Evolutionary conservation across 2,797 vertebrate genomes (phyloP).

Genomic region (Pseudomugil gertrudae): DNA sequence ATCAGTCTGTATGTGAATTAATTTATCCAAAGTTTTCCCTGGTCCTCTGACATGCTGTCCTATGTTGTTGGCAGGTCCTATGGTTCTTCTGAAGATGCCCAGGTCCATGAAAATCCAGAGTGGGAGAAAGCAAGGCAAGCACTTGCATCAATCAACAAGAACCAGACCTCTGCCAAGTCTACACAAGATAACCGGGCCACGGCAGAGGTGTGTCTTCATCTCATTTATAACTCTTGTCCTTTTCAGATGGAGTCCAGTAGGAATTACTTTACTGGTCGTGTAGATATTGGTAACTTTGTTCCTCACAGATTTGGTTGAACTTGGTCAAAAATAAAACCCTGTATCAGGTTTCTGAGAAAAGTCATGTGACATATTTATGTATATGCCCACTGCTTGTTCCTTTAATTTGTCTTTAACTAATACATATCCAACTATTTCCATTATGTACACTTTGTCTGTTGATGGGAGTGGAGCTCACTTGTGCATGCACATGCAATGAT

Average conservation of each 20-base stretch:
- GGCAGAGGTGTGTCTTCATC: conserved; percentile 71
- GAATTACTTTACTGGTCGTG: too few relatives aligned
- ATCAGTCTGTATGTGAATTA: not conserved
- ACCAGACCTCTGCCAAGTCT: conserved; percentile 78
- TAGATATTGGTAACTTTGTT: not conserved
- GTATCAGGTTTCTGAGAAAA: too few relatives aligned
- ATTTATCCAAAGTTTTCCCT: not conserved
- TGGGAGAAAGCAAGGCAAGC: conserved; percentile 95
- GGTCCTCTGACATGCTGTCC: not conserved
- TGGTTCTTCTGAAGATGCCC: conserved; percentile 71
- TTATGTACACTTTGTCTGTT: too few relatives aligned
- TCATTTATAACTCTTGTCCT: not conserved
- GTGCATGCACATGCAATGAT: too few relatives aligned
- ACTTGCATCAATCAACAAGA: conserved; percentile 91
- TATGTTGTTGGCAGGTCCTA: conserved; percentile 71
- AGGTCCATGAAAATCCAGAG: conserved; percentile 91
- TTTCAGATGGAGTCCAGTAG: not conserved
- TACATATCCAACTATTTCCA: too few relatives aligned
- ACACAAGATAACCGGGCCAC: conserved; percentile 71
- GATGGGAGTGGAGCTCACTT: too few relatives aligned
- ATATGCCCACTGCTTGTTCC: not conserved
- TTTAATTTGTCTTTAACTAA: too few relatives aligned
- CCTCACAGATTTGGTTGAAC: not conserved
- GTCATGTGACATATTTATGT: too few relatives aligned
- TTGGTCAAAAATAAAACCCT: not conserved